A percentile compares a stretch with the other conserved stretches of the same genome.
Conservation (phyloP, 2,797 vertebrate species). For the Cyclura pinguis region DNA sequence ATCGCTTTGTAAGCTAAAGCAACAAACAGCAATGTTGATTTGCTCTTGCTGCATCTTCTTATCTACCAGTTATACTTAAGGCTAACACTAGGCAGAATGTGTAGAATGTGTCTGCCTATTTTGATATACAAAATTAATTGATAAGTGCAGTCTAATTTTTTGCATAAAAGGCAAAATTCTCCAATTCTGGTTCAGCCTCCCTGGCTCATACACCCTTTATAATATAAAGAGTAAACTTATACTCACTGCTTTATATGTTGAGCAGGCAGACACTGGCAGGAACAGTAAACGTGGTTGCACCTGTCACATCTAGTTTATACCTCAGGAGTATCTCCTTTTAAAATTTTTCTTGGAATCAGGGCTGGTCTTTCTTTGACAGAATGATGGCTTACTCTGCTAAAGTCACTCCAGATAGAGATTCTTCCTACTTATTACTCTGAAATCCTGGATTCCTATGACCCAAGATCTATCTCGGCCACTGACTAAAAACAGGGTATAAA, state of each 20-base stretch:
- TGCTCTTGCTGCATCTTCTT: background rate
- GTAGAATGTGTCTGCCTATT: background rate
- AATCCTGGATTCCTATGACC: background rate
- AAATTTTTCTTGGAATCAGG: background rate
- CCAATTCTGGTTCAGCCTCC: background rate
- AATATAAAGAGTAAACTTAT: background rate
- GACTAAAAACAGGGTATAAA: background rate
- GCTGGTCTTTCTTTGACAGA: no score
- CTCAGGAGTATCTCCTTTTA: background rate
- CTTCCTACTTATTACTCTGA: background rate
- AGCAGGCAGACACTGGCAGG: background rate
- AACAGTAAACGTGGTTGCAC: background rate
- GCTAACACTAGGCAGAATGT: background rate
- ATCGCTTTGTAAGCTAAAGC: background rate
- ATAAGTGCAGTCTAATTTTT: background rate
- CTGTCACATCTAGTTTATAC: background rate
- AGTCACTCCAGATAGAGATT: background rate
- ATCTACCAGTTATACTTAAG: background rate
- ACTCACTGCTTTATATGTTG: background rate
- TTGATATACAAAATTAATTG: background rate
- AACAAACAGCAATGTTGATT: background rate
- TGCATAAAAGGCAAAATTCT: background rate
- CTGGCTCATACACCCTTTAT: background rate
- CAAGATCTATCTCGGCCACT: background rate
- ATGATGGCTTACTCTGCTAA: background rate